Base-by-base conservation (phyloP, 2,797 vertebrate genomes). In the Ctenopoma kingsleyae region DNA sequence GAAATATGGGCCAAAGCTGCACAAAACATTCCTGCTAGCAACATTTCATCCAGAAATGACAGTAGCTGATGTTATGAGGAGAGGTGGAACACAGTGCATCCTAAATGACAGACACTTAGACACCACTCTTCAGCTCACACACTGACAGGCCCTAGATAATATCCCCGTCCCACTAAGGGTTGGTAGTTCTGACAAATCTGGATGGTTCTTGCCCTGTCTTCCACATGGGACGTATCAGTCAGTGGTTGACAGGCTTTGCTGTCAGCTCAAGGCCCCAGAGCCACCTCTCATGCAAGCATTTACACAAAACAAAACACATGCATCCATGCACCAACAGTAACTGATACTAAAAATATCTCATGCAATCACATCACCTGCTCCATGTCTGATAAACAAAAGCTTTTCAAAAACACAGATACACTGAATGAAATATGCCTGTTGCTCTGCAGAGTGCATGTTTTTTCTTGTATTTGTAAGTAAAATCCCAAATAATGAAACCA, bases 181-280 rank as follows among this genome's bases (percentile, higher is more conserved):
- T 67, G 53, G 72, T 57, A 68, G 58, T 58, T 70, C 75, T 49
- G 38, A 53, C 76, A 78, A 81, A 90, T 91, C 86, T 88, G 82
- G 82, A 78, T 81, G 86, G 63, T 85, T 89, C 79, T 76, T 23
- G 56, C 84, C 80, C 69, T 67, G 76, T 70, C 68, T 72, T 82
- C 84, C 84, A 73, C 84, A 56, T 61, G 90, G 89, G 87, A 84
- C 25, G 22, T 27, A 67, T 89, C 91, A 84, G 78, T 84, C 86
- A 80, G 76, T 2, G n/a, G 49, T 64, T 91, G 86, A 86, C 87
- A 88, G 79, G 38, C 76, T 56, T 40, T 7, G 48, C 85, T 91
- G 85, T 85, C 90, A 87, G 74, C 83, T 72, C 58, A 6, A 64
- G 79, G 66, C 84, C 81, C 68, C 10, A 25, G 84, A 82, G 87